Evolutionary conservation across 1,140 invertebrate species (phyloP).

Genomic region (Drosophila lowei): DNA sequence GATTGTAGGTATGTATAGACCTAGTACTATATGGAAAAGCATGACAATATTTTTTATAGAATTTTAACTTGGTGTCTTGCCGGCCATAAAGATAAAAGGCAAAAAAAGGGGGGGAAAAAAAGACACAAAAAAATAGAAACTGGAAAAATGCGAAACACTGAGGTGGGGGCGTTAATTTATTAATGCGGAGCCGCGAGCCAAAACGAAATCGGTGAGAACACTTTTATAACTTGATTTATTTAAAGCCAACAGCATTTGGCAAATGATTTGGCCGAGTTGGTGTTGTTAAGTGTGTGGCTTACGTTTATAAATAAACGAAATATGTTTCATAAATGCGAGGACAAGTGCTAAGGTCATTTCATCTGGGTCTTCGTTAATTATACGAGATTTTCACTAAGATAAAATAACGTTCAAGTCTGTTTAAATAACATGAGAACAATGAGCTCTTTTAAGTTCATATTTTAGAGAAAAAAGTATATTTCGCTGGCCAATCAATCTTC

Average conservation of each 20-base stretch:
- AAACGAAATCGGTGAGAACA: constrained; percentile 66
- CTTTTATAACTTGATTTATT: constrained; percentile 81
- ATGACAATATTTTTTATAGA: constrained; percentile 47
- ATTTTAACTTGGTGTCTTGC: constrained; percentile 47
- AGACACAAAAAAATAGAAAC: constrained; percentile 26
- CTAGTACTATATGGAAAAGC: constrained; percentile 1
- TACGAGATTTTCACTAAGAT: not conserved
- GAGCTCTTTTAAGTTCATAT: too few relatives aligned
- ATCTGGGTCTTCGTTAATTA: not conserved
- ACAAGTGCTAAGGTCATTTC: constrained; percentile 41
- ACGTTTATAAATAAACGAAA: constrained; percentile 41
- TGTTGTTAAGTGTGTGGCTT: constrained; percentile 30
- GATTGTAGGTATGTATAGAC: constrained; percentile 1
- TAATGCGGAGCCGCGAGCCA: constrained; percentile 60
- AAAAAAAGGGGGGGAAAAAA: not conserved
- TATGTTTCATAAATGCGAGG: constrained; percentile 31
- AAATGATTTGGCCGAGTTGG: constrained; percentile 44
- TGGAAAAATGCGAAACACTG: constrained; percentile 35
- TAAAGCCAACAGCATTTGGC: constrained; percentile 65
- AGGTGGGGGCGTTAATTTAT: constrained; percentile 75
- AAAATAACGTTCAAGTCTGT: too few relatives aligned
- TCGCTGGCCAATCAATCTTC: not conserved
- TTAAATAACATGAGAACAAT: too few relatives aligned
- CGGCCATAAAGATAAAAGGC: constrained; percentile 64
- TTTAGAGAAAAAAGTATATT: too few relatives aligned